A percentile compares a stretch with the other conserved stretches of the same genome.
Conservation (phyloP, 2,888 invertebrate species). For the Nomada hirtipes region DNA sequence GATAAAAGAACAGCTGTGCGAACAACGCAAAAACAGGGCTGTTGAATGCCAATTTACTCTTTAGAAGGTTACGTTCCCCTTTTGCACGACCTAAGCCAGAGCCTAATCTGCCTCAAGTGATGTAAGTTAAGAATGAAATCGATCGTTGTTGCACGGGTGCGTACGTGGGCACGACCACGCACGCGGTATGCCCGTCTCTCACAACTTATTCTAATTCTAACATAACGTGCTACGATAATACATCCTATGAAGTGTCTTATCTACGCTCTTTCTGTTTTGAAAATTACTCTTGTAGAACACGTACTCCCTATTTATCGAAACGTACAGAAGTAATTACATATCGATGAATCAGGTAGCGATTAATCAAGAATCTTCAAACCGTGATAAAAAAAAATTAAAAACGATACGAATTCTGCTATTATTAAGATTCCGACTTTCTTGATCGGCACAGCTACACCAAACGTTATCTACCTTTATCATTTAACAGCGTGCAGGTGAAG, state of each 20-base stretch:
- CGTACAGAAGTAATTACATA: not conserved
- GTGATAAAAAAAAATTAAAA: not conserved
- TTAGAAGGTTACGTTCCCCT: constrained; percentile 41
- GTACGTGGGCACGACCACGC: constrained; percentile 49
- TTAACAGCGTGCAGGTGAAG: not conserved
- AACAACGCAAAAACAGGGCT: constrained; percentile 24
- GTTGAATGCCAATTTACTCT: constrained; percentile 49
- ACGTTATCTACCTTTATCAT: constrained; percentile 5
- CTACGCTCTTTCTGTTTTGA: not conserved
- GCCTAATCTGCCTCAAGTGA: constrained; percentile 54
- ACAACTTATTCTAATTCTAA: constrained; percentile 32
- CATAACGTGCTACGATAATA: constrained; percentile 24
- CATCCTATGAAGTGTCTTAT: constrained; percentile 16
- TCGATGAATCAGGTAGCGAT: not conserved
- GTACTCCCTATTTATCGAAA: not conserved
- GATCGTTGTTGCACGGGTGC: constrained; percentile 56
- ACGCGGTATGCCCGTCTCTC: constrained; percentile 9
- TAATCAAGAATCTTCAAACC: not conserved
- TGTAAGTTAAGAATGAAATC: constrained; percentile 52
- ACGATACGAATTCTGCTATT: not conserved
- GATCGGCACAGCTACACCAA: not conserved
- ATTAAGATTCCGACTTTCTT: not conserved
- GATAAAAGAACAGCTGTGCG: constrained; percentile 2
- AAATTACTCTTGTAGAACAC: not conserved
- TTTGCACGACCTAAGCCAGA: constrained; percentile 40